Conservation (phyloP, 2,113 vertebrate species). For the Phainopepla nitens region DNA sequence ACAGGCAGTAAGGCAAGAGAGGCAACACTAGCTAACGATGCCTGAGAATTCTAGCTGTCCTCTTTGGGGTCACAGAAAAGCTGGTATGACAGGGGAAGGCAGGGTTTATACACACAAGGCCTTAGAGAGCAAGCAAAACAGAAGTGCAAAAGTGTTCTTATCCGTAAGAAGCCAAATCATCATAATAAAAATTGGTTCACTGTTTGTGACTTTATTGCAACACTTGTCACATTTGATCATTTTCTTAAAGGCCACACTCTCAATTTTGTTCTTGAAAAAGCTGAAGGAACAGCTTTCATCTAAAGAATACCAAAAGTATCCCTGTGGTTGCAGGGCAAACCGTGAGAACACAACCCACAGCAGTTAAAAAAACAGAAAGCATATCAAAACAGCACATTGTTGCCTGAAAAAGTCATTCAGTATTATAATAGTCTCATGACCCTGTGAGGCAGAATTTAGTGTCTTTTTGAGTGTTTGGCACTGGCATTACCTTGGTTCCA, state of each 20-base stretch:
- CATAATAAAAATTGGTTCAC: background rate
- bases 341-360: constrained; percentile 28
- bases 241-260: constrained; percentile 1
- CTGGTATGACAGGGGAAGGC: background rate
- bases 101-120: background rate
- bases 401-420: background rate
- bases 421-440: background rate
- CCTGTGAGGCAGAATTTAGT: background rate
- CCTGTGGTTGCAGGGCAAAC: constrained; percentile 9
- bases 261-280: background rate
- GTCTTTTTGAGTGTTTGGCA: background rate
- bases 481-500: background rate
- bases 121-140: background rate
- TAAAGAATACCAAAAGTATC: constrained; percentile 8
- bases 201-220: constrained; percentile 5
- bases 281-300: background rate
- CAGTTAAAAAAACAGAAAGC: background rate
- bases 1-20: background rate
- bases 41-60: background rate
- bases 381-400: background rate
- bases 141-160: background rate
- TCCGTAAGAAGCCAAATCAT: background rate
- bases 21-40: background rate
- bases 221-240: background rate
- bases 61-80: background rate